Evolutionary conservation across 2,888 invertebrate genomes (phyloP).

Genomic region (Stenodema calcarata): DNA sequence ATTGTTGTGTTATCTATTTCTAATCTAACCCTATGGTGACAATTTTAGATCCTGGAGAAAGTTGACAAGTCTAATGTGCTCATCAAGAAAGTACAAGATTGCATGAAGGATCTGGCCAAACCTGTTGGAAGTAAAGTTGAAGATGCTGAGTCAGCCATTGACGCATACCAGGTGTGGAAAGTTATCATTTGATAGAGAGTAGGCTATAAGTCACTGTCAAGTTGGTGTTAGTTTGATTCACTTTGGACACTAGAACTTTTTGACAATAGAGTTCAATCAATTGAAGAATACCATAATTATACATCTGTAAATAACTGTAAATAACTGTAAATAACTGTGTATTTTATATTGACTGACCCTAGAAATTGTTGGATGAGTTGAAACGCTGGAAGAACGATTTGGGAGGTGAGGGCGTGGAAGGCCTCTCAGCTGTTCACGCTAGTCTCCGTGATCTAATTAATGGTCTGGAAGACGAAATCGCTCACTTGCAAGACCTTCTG

Average conservation of each 20-base stretch:
- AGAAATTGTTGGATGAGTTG: constrained; percentile 75
- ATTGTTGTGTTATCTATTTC: too few species aligned
- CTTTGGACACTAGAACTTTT: not conserved
- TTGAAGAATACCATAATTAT: too few species aligned
- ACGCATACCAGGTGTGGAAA: constrained; percentile 70
- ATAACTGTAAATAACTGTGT: not conserved
- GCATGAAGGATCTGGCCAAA: constrained; percentile 80
- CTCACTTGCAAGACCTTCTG: constrained; percentile 78
- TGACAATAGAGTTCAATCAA: not conserved
- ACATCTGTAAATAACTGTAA: too few species aligned
- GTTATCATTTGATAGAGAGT: too few species aligned
- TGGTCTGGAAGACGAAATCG: constrained; percentile 84
- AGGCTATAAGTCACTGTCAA: too few species aligned
- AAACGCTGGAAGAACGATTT: constrained; percentile 71
- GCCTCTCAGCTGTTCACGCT: constrained; percentile 51
- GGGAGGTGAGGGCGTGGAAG: constrained; percentile 73
- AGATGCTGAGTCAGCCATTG: constrained; percentile 84
- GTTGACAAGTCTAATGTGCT: constrained; percentile 69
- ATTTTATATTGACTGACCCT: constrained; percentile 31
- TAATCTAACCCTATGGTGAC: not conserved
- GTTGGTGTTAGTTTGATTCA: not conserved
- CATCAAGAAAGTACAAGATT: constrained; percentile 75
- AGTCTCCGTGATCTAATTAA: constrained; percentile 72
- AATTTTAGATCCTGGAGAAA: constrained; percentile 69
- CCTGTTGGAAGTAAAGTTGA: constrained; percentile 87